Conservation (phyloP, 2,888 invertebrate species). For the Caenorhabditis doughertyi region DNA sequence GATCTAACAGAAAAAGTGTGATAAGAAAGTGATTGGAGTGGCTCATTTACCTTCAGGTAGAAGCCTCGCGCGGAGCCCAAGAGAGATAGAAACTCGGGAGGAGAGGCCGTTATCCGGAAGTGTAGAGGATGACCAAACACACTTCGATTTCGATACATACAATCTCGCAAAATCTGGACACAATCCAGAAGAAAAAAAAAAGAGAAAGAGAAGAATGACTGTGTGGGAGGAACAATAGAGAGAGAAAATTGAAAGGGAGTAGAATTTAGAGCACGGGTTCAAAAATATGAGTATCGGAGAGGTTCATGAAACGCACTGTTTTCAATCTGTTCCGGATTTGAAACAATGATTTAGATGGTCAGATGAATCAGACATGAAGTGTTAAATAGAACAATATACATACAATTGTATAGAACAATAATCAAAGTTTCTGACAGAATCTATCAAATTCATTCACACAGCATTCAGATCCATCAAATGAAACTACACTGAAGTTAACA, state of each 20-base stretch:
- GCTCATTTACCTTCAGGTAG: constrained; percentile 37
- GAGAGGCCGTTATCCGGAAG: constrained; percentile 39
- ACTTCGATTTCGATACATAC: constrained; percentile 56
- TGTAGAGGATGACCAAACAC: constrained; percentile 61
- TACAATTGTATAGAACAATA: no score
- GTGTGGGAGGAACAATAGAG: background rate
- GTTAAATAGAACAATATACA: no score
- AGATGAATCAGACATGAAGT: no score
- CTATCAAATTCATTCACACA: no score
- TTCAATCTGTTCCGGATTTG: no score
- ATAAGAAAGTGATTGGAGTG: constrained; percentile 42
- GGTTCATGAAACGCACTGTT: background rate
- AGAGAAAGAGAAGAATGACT: background rate
- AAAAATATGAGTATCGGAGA: background rate
- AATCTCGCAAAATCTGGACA: constrained; percentile 41
- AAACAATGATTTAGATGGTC: no score
- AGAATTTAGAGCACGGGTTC: background rate
- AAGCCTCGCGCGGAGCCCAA: constrained; percentile 7
- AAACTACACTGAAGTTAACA: no score
- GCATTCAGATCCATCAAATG: no score
- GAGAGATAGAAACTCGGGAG: background rate
- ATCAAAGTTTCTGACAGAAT: no score
- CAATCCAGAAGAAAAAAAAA: constrained; percentile 5
- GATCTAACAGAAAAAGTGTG: constrained; percentile 49
- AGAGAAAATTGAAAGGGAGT: background rate